Conservation (phyloP, 2,113 vertebrate genomes). For the Odontesthes bonariensis region DNA sequence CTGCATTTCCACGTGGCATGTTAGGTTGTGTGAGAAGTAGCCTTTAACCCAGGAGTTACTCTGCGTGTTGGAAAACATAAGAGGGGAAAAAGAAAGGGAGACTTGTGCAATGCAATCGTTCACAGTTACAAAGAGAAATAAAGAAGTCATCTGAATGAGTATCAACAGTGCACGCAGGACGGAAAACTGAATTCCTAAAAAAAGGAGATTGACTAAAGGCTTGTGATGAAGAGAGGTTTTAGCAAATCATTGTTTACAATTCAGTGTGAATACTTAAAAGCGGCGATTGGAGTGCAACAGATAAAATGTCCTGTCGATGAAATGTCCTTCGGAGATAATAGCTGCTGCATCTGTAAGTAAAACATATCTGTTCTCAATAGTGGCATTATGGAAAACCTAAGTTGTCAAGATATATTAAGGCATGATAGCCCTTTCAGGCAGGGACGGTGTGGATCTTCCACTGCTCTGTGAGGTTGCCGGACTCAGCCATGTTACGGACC, state of each 20-base stretch:
- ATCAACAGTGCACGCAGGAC: constrained; percentile 58
- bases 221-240: constrained; percentile 31
- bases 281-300: constrained; percentile 52
- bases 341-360: constrained; percentile 54
- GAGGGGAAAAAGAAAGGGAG: not conserved
- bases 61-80: constrained; percentile 24
- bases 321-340: constrained; percentile 51
- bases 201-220: constrained; percentile 26
- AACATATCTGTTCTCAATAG: constrained; percentile 48
- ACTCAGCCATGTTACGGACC: constrained; percentile 49
- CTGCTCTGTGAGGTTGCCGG: constrained; percentile 63
- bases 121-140: constrained; percentile 67
- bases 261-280: constrained; percentile 33
- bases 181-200: constrained; percentile 50
- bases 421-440: constrained; percentile 71
- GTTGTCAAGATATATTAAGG: constrained; percentile 65
- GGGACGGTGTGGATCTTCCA: constrained; percentile 64
- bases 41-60: constrained; percentile 32
- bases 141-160: constrained; percentile 57
- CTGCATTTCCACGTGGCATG: constrained; percentile 32
- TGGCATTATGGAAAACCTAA: constrained; percentile 60
- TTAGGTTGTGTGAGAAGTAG: constrained; percentile 33
- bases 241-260: constrained; percentile 27
- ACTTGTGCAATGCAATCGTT: constrained; percentile 54
- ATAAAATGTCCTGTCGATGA: constrained; percentile 48